A percentile compares a stretch with the other conserved stretches of the same genome.
Evolutionary conservation across 2,888 invertebrate genomes (phyloP).

Genomic region (Sinelater perroti): DNA sequence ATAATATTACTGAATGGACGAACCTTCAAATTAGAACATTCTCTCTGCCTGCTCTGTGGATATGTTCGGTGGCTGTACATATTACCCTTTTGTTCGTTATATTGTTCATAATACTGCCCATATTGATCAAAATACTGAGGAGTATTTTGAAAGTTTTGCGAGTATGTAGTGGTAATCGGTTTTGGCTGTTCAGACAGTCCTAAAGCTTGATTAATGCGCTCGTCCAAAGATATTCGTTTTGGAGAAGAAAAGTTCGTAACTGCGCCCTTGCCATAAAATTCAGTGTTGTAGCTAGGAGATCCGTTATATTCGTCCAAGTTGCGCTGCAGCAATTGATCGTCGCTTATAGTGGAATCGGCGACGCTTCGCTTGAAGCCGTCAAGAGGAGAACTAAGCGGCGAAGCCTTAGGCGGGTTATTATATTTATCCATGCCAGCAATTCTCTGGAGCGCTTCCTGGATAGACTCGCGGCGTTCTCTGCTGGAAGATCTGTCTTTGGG

Average conservation of each 20-base stretch:
- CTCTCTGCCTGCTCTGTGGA: neutral
- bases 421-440: constrained; percentile 39
- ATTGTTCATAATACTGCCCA: constrained; percentile 23
- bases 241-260: constrained; percentile 57
- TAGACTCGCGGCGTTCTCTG: constrained; percentile 28
- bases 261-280: constrained; percentile 23
- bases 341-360: constrained; percentile 66
- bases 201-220: constrained; percentile 67
- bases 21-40: constrained; percentile 43
- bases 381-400: constrained; percentile 54
- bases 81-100: neutral
- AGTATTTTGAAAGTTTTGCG: constrained; percentile 31
- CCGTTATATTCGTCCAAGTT: constrained; percentile 47
- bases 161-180: constrained; percentile 37
- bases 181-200: constrained; percentile 60
- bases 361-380: constrained; percentile 60
- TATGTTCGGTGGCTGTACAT: neutral
- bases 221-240: constrained; percentile 68
- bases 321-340: constrained; percentile 59
- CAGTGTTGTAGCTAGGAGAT: constrained; percentile 41
- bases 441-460: constrained; percentile 40
- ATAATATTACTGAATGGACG: constrained; percentile 68
- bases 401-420: constrained; percentile 30
- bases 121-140: constrained; percentile 34
- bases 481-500: constrained; percentile 21